These are phyloP conservation scores for Liposcelis brunnea DNA, from an alignment of 2,888 invertebrate species.

Conservation along the genomic window DNA sequence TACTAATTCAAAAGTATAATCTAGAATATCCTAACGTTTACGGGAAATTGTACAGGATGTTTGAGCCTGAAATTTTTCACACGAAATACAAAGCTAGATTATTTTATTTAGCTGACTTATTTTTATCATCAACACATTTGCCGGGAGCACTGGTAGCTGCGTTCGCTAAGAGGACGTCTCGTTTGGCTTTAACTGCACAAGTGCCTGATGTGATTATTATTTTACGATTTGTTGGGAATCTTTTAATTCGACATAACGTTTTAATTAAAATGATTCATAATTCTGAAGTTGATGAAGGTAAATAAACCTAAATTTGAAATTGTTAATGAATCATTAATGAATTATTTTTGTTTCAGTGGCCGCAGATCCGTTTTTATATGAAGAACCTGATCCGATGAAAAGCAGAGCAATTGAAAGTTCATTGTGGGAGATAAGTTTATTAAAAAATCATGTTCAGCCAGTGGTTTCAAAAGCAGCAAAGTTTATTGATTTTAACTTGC, in stretches of 20 bases:
- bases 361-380: constrained; percentile 69
- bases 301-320: constrained; percentile 19
- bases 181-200: constrained; percentile 68
- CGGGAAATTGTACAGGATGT: constrained; percentile 84
- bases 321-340: constrained; percentile 6
- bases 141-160: constrained; percentile 83
- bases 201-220: constrained; percentile 60
- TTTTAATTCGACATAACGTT: constrained; percentile 65
- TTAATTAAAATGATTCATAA: constrained; percentile 47
- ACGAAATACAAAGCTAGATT: constrained; percentile 78
- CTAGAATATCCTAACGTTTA: constrained; percentile 92
- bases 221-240: constrained; percentile 67
- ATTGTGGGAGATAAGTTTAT: constrained; percentile 77
- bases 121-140: constrained; percentile 83
- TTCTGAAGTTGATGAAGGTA: constrained; percentile 28
- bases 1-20: constrained; percentile 78
- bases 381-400: constrained; percentile 59
- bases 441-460: constrained; percentile 57
- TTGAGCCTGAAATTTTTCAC: constrained; percentile 78
- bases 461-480: constrained; percentile 52
- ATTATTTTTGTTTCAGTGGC: constrained; percentile 22
- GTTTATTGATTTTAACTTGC: constrained; percentile 48
- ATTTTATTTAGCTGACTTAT: constrained; percentile 74
- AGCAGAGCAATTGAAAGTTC: constrained; percentile 75
- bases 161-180: constrained; percentile 74